Evolutionary conservation across 2,797 vertebrate genomes (phyloP).

Genomic region (Crenichthys baileyi): DNA sequence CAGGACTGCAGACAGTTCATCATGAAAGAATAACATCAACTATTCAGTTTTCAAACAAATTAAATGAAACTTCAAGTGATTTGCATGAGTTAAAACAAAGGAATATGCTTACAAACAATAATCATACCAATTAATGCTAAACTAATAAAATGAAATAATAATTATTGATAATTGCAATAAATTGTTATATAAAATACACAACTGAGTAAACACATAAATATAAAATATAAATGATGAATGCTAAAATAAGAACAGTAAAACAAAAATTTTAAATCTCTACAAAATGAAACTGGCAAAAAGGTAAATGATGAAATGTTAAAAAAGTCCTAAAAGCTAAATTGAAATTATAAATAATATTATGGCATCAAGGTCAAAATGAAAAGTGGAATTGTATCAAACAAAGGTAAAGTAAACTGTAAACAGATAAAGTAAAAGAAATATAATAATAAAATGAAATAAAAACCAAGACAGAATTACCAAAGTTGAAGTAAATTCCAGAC

Average conservation of each 20-base stretch:
- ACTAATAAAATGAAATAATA: not conserved
- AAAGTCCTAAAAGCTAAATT: not conserved
- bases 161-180: not conserved
- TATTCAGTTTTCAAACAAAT: not conserved
- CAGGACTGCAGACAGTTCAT: conserved; percentile 3
- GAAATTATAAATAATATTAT: not conserved
- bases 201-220: not conserved
- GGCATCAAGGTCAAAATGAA: not conserved
- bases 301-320: not conserved
- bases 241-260: not conserved
- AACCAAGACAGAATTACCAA: not conserved
- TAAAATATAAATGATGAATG: not conserved
- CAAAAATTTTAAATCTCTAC: not conserved
- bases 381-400: not conserved
- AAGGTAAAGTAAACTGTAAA: not conserved
- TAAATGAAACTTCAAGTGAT: not conserved
- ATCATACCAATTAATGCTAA: not conserved
- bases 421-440: not conserved
- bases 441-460: not conserved
- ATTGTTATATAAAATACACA: not conserved
- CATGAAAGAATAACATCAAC: not conserved
- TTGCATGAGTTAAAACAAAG: not conserved
- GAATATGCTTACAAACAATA: not conserved
- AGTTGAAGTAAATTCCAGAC: not conserved
- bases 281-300: not conserved